These are phyloP conservation scores for Semnornis frantzii DNA, from an alignment of 2,113 vertebrate genomes.

Conservation along the genomic window DNA sequence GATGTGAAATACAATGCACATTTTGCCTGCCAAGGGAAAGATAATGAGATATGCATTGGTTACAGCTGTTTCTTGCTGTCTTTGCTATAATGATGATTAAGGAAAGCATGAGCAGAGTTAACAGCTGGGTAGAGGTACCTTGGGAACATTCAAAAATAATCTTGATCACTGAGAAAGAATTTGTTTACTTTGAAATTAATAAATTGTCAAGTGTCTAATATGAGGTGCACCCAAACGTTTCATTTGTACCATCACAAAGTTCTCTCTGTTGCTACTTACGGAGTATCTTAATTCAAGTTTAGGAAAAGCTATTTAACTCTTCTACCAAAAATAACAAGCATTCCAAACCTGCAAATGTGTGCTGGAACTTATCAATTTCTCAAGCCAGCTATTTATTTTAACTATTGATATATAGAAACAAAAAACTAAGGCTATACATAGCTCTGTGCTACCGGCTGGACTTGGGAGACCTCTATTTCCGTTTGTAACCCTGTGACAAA, in stretches of 20 bases:
- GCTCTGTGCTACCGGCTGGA: not conserved
- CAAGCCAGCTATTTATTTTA: conserved; percentile 11
- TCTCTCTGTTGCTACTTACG: not conserved
- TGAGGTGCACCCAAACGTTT: not conserved
- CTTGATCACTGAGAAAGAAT: conserved; percentile 8
- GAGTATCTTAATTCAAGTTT: not conserved
- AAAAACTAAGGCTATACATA: not conserved
- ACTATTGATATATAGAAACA: not conserved
- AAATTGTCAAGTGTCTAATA: not conserved
- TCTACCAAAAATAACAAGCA: not conserved
- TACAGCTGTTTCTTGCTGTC: conserved; percentile 63
- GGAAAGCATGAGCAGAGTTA: conserved; percentile 20
- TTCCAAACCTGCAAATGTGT: not conserved
- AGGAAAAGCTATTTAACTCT: not conserved
- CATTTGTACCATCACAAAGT: not conserved
- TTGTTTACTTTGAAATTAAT: conserved; percentile 54
- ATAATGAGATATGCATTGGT: conserved; percentile 56
- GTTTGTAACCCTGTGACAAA: not conserved
- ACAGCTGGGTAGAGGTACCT: conserved; percentile 55
- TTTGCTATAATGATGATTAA: conserved; percentile 53
- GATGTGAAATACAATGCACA: conserved; percentile 2
- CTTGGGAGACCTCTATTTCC: not conserved
- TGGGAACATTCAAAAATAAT: conserved; percentile 50
- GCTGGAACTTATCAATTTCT: not conserved
- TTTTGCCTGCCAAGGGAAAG: conserved; percentile 54